Conservation (phyloP, 1,140 invertebrate genomes). For the Drosophila nasuta region DNA sequence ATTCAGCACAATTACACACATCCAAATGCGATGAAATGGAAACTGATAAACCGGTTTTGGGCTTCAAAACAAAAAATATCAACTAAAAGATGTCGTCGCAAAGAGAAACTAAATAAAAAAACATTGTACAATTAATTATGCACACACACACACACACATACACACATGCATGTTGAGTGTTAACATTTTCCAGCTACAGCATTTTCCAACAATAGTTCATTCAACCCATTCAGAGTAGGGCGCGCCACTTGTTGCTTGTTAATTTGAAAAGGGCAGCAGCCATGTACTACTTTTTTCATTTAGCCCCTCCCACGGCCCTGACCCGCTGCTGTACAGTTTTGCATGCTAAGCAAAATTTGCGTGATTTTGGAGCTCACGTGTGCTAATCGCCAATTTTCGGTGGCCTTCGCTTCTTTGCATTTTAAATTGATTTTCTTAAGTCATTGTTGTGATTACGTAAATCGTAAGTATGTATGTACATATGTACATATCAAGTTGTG, state of each 20-base stretch:
- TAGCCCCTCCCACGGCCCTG: constrained; percentile 18
- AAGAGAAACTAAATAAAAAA: constrained; percentile 33
- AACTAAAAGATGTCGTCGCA: constrained; percentile 15
- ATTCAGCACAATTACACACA: constrained; percentile 27
- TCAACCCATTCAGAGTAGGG: constrained; percentile 55
- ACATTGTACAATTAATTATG: constrained; percentile 38
- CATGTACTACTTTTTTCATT: constrained; percentile 22
- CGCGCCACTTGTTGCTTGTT: constrained; percentile 71
- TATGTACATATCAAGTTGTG: too few relatives aligned
- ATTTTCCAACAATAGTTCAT: constrained; percentile 71
- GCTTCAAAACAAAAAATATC: constrained; percentile 66
- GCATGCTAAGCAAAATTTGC: constrained; percentile 2
- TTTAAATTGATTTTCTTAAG: constrained; percentile 28
- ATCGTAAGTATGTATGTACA: background rate
- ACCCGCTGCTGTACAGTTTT: constrained; percentile 7
- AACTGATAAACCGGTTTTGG: constrained; percentile 68
- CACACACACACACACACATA: constrained; percentile 18
- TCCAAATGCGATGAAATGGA: constrained; percentile 58
- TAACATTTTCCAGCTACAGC: constrained; percentile 56
- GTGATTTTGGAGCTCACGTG: background rate
- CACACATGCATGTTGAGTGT: constrained; percentile 34
- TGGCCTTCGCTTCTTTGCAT: constrained; percentile 7
- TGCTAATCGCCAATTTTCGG: constrained; percentile 3
- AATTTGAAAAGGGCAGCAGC: constrained; percentile 41
- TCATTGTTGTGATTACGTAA: constrained; percentile 32